Conservation (phyloP, 2,888 invertebrate species). For the Melanotus villosus region DNA sequence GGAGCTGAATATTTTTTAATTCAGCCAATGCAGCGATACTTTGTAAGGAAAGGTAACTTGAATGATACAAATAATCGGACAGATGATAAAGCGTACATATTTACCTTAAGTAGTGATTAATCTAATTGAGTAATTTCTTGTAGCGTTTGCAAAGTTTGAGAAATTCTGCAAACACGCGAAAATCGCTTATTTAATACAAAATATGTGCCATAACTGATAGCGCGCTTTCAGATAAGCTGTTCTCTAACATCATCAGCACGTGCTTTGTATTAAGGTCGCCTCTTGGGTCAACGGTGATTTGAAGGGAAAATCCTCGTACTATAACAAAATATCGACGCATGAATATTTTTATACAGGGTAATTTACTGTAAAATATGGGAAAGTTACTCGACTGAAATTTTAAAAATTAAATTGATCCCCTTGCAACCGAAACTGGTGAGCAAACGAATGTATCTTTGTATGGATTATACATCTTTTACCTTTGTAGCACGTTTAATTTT, state of each 20-base stretch:
- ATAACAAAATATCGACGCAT: neutral
- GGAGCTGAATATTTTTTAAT: no score
- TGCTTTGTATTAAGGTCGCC: slow-evolving; percentile 21
- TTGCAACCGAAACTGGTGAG: no score
- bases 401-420: no score
- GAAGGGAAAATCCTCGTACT: neutral
- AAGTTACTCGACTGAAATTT: no score
- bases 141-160: slow-evolving; percentile 14
- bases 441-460: no score
- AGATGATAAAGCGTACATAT: no score
- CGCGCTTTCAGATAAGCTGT: slow-evolving; percentile 22
- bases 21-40: no score
- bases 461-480: no score
- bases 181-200: slow-evolving; percentile 30
- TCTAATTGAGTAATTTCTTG: neutral
- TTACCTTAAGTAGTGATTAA: neutral
- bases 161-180: slow-evolving; percentile 12
- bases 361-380: no score
- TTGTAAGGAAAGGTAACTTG: no score
- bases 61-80: no score
- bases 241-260: slow-evolving; percentile 24
- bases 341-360: neutral
- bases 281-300: slow-evolving; percentile 11
- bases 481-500: no score
- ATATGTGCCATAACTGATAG: slow-evolving; percentile 21